Evolutionary conservation across 2,797 vertebrate species (phyloP).

Genomic region (Novumbra hubbsi): DNA sequence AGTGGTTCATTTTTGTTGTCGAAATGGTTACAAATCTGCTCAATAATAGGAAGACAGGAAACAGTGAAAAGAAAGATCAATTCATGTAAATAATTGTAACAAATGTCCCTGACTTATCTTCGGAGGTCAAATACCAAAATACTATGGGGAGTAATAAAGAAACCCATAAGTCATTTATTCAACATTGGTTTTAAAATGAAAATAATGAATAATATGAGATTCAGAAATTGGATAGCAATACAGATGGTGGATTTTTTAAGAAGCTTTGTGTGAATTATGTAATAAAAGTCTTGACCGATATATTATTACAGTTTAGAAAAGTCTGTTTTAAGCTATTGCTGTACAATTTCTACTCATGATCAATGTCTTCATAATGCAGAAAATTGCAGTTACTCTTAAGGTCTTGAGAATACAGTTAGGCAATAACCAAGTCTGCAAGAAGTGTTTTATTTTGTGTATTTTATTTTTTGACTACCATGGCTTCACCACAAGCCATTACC

Average conservation of each 20-base stretch:
- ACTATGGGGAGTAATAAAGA: conserved; percentile 20
- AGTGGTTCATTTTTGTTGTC: not conserved
- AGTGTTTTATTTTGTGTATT: not conserved
- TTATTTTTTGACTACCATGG: not conserved
- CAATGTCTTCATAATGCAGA: not conserved
- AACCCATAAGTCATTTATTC: conserved; percentile 19
- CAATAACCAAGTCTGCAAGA: not conserved
- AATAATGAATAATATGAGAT: conserved; percentile 24
- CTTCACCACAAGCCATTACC: no score
- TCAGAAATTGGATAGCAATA: not conserved
- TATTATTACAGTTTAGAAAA: not conserved
- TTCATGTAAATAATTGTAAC: conserved; percentile 11
- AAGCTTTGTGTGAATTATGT: not conserved
- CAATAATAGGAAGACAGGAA: conserved; percentile 20
- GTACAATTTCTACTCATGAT: not conserved
- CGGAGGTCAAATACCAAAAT: conserved; percentile 10
- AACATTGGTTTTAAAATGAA: conserved; percentile 19
- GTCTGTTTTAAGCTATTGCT: not conserved
- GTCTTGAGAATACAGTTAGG: not conserved
- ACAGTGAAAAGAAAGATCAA: conserved; percentile 11
- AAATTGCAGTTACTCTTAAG: not conserved
- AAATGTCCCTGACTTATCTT: conserved; percentile 11
- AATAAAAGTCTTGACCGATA: conserved; percentile 2
- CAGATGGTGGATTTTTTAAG: not conserved
- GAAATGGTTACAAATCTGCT: not conserved